Conservation (phyloP, 2,113 vertebrate genomes). For the Calyptomena viridis region DNA sequence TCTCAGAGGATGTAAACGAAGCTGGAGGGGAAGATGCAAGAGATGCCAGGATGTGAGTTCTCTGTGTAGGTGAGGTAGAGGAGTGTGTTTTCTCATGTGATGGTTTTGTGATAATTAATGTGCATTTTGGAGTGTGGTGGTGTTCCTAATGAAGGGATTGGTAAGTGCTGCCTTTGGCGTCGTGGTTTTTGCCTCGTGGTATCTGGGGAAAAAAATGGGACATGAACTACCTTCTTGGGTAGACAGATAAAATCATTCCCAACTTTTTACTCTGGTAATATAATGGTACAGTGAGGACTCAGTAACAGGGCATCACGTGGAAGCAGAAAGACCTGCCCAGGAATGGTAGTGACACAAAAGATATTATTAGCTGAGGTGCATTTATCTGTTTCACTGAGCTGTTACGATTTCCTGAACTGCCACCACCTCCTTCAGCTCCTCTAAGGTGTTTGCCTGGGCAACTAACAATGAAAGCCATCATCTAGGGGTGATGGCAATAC, state of each 20-base stretch:
- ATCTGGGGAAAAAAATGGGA: background rate
- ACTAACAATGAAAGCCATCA: background rate
- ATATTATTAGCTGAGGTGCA: background rate
- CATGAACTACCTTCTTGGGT: background rate
- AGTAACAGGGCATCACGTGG: background rate
- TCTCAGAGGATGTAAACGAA: constrained; percentile 30
- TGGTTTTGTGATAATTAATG: background rate
- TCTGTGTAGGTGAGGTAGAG: background rate
- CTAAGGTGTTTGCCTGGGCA: background rate
- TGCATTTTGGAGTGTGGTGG: rapidly evolving
- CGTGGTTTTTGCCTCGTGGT: background rate
- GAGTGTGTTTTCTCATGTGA: rapidly evolving
- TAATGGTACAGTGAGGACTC: background rate
- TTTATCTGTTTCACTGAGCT: background rate
- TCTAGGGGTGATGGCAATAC: background rate
- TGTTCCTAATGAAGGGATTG: background rate
- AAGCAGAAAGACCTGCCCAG: background rate
- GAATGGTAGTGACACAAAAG: background rate
- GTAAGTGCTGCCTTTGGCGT: rapidly evolving
- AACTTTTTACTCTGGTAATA: background rate
- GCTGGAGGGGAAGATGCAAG: background rate
- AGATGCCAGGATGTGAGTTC: background rate
- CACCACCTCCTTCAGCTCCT: background rate
- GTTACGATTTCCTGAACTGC: background rate
- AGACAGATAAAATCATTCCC: background rate